phyloP scores from a whole-genome alignment of 2,888 invertebrate species.

The Pyrrhia umbra region DNA sequence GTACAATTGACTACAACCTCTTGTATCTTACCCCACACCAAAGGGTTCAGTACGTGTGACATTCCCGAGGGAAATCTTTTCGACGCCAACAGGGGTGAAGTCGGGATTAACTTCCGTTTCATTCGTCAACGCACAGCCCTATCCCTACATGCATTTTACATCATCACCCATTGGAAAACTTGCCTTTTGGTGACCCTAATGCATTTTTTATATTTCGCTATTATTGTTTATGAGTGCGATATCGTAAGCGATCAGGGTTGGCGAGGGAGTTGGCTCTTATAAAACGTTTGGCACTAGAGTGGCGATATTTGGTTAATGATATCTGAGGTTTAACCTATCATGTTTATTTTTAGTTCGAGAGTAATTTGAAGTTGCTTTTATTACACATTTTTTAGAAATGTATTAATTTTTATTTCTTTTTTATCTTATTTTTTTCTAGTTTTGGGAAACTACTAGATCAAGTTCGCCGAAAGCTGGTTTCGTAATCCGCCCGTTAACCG shows the following conservation, averaged over 20 bases:
- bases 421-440: no score
- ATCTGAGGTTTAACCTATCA: no score
- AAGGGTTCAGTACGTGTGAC: conserved; percentile 72
- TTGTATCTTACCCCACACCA: conserved; percentile 56
- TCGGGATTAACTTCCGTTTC: conserved; percentile 85
- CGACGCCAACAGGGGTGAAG: conserved; percentile 82
- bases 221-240: conserved; percentile 57
- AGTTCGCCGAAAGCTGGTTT: no score
- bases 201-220: conserved; percentile 49
- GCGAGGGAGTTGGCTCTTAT: conserved; percentile 1
- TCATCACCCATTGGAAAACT: conserved; percentile 68
- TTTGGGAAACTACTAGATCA: no score
- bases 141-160: conserved; percentile 79
- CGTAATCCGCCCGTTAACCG: no score
- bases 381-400: no score
- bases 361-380: no score
- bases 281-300: background rate
- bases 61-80: conserved; percentile 85
- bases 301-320: background rate
- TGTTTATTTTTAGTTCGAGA: no score
- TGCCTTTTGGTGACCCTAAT: conserved; percentile 62
- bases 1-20: conserved; percentile 14
- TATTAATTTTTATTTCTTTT: no score
- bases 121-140: conserved; percentile 81
- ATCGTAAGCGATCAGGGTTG: conserved; percentile 46